A percentile compares a stretch with the other conserved stretches of the same genome.
These are phyloP conservation scores for Sitodiplosis mosellana DNA, from an alignment of 1,140 invertebrate genomes.

Conservation along the genomic window DNA sequence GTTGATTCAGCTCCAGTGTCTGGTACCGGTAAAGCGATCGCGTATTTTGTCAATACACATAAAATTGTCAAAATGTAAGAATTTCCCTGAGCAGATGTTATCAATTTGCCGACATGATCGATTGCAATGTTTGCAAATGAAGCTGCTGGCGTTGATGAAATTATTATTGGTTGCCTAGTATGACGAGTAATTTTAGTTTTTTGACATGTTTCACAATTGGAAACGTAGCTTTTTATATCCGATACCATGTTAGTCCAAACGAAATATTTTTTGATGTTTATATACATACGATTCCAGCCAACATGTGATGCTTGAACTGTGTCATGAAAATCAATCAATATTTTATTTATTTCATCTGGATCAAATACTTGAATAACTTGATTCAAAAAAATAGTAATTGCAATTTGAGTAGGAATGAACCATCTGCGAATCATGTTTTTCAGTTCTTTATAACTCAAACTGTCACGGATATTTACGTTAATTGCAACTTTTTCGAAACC, in stretches of 20 bases:
- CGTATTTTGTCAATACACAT: background rate
- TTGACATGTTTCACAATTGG: slow-evolving; percentile 8
- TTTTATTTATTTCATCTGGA: no score
- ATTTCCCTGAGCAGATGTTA: slow-evolving; percentile 4
- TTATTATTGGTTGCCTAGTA: slow-evolving; percentile 8
- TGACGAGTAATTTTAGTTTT: slow-evolving; percentile 2
- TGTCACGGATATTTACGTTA: no score
- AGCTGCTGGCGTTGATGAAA: slow-evolving; percentile 7
- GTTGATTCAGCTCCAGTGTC: background rate
- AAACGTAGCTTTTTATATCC: slow-evolving; percentile 6
- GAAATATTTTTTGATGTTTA: slow-evolving; percentile 6
- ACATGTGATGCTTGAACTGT: slow-evolving; percentile 2
- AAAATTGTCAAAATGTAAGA: slow-evolving; percentile 6
- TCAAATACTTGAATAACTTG: no score
- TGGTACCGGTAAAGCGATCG: background rate
- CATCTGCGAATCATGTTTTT: no score
- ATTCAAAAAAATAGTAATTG: no score
- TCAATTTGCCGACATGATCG: slow-evolving; percentile 5
- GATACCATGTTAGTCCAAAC: slow-evolving; percentile 7
- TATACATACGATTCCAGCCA: slow-evolving; percentile 4
- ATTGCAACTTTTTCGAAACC: no score
- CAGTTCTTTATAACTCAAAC: no score
- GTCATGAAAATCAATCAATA: no score
- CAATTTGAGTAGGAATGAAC: no score
- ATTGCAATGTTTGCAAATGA: slow-evolving; percentile 7